Evolutionary conservation across 2,888 invertebrate species (phyloP).

Genomic region (Minunthozetes semirufus): DNA sequence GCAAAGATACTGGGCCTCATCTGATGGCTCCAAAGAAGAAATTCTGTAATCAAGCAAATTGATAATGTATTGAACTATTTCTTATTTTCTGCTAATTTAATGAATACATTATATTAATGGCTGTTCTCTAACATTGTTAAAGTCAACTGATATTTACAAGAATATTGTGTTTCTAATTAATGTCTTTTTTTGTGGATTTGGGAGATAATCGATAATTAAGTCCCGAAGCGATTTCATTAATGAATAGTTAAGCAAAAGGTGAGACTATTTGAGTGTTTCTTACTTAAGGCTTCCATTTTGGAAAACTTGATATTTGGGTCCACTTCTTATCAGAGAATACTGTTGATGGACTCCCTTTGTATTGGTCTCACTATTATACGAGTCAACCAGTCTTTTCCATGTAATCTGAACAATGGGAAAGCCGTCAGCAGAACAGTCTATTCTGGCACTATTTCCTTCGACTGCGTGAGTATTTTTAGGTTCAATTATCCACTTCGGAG

Average conservation of each 20-base stretch:
- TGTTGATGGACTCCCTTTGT: conserved; percentile 31
- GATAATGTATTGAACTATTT: no score
- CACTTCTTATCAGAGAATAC: conserved; percentile 34
- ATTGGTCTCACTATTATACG: conserved; percentile 15
- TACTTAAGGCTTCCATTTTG: conserved; percentile 46
- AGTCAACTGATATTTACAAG: no score
- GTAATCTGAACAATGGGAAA: conserved; percentile 43
- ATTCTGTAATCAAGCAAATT: conserved; percentile 42
- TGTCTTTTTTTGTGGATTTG: no score
- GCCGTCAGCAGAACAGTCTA: conserved; percentile 44
- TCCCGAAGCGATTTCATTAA: neutral
- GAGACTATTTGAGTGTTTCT: neutral
- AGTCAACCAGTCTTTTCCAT: conserved; percentile 41
- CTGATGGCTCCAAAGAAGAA: conserved; percentile 44
- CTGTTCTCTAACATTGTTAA: neutral
- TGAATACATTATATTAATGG: neutral
- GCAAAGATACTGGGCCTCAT: conserved; percentile 56
- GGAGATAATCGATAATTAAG: no score
- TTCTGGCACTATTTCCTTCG: conserved; percentile 43
- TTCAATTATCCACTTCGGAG: conserved; percentile 44
- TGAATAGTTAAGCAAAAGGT: neutral
- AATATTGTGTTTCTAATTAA: no score
- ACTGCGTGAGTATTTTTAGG: conserved; percentile 44
- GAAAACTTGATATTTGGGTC: conserved; percentile 45
- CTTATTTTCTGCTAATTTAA: no score